These are phyloP conservation scores for Drosophila lacicola DNA, from an alignment of 2,888 invertebrate species.

Conservation along the genomic window DNA sequence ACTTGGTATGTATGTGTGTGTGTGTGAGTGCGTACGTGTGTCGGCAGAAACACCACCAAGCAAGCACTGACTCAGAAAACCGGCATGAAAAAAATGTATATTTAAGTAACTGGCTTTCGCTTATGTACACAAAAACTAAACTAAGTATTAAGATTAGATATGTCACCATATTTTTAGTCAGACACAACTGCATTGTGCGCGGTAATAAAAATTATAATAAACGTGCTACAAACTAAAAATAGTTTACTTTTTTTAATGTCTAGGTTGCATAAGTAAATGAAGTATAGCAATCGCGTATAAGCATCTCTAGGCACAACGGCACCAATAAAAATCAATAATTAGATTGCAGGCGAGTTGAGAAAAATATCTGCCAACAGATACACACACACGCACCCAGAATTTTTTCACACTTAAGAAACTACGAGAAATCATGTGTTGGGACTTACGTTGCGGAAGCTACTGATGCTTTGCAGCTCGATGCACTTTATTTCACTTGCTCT, in stretches of 20 bases:
- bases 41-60: constrained; percentile 15
- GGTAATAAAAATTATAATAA: neutral
- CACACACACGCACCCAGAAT: constrained; percentile 40
- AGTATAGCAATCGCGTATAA: neutral
- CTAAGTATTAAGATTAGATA: neutral
- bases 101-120: neutral
- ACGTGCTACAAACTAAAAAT: neutral
- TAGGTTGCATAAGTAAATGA: constrained; percentile 37
- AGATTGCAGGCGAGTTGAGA: constrained; percentile 32
- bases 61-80: constrained; percentile 50
- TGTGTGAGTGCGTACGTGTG: constrained; percentile 22
- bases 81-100: constrained; percentile 33
- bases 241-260: constrained; percentile 13
- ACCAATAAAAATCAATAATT: constrained; percentile 63
- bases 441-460: constrained; percentile 43
- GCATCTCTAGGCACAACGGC: neutral
- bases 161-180: neutral
- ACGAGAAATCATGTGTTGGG: neutral
- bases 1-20: neutral
- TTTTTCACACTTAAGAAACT: constrained; percentile 26
- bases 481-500: neutral
- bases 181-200: neutral
- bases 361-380: constrained; percentile 59
- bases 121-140: neutral
- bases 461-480: constrained; percentile 1